Conservation (phyloP, 1,140 invertebrate genomes). For the Musca vetustissima region DNA sequence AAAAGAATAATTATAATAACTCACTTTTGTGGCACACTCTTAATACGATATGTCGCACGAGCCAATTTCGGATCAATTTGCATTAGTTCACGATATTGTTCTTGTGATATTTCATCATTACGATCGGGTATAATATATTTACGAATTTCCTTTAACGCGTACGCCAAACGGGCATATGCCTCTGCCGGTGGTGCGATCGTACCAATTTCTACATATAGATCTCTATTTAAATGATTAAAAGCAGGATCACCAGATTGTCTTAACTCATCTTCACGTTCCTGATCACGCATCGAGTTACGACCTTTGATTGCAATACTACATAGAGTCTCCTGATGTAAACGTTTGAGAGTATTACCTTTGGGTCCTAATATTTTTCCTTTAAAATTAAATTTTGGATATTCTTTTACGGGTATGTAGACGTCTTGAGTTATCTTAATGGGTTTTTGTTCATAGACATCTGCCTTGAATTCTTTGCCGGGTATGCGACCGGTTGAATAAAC, state of each 20-base stretch:
- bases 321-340: conserved; percentile 91
- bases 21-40: conserved; percentile 28
- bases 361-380: conserved; percentile 92
- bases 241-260: conserved; percentile 85
- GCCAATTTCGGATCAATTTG: conserved; percentile 54
- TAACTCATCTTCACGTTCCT: conserved; percentile 86
- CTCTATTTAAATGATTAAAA: conserved; percentile 88
- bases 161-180: conserved; percentile 87
- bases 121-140: conserved; percentile 72
- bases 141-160: conserved; percentile 77
- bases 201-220: conserved; percentile 91
- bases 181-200: conserved; percentile 87
- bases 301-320: conserved; percentile 95
- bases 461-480: conserved; percentile 66
- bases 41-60: conserved; percentile 42
- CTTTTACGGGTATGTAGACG: conserved; percentile 80
- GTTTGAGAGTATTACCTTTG: conserved; percentile 89
- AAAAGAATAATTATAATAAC: no score
- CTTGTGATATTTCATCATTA: conserved; percentile 78
- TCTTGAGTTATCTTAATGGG: conserved; percentile 79
- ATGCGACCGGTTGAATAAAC: conserved; percentile 56
- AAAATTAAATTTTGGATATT: conserved; percentile 94
- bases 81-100: conserved; percentile 74
- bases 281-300: conserved; percentile 92
- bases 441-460: conserved; percentile 85